Evolutionary conservation across 2,113 vertebrate species (phyloP), one percentile per base, ranked within the genome.

Genomic region (Corythornis vintsioides): DNA sequence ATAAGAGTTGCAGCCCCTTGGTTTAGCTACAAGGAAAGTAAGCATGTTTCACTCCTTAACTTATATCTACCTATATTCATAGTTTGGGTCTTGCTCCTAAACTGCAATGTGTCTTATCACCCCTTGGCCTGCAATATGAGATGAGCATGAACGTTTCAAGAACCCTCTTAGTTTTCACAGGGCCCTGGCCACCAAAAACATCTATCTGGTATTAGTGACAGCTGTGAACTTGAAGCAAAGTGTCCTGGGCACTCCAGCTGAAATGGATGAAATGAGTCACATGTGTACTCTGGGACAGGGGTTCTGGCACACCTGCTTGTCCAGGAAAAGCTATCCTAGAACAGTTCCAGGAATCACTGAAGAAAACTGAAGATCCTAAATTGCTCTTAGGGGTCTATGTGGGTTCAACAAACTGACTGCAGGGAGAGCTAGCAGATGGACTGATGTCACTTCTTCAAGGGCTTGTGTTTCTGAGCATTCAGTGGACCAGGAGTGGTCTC

Each of bases 311-410:
- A 28, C 19, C 38, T 29, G 16, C 66, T 63, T 65, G 19, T 26
- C 71, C 52, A 80, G 88, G 22, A 88, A 91, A 88, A 91, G 52
- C 60, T 53, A 55, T 52, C 40, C 64, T 60, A 55, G 55, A 52
- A 55, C 10, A 31, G 38, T 91, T 94, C 85, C 83, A 83, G 79
- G 85, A 92, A 88, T 76, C 55, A 31, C 84, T 55, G 84, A 48
- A 19, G 60, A 83, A 89, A 92, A 55, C 31, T 40, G 25, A 75
- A 72, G 55, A 77, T 35, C 47, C 60, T 84, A 80, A 92, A 83
- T 60, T 0, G 1, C 38, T 85, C 83, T 35, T 55, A 25, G 57
- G 5, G 22, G n/a, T 75, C 64, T 64, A 7, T 21, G 71, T 33
- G n/a, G 22, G 31, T 63, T 83, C 56, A 73, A 40, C 18, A 64